Percentiles rank a stretch among this genome's conserved stretches.
Conservation (phyloP, 2,113 vertebrate species). For the Zapornia atra region DNA sequence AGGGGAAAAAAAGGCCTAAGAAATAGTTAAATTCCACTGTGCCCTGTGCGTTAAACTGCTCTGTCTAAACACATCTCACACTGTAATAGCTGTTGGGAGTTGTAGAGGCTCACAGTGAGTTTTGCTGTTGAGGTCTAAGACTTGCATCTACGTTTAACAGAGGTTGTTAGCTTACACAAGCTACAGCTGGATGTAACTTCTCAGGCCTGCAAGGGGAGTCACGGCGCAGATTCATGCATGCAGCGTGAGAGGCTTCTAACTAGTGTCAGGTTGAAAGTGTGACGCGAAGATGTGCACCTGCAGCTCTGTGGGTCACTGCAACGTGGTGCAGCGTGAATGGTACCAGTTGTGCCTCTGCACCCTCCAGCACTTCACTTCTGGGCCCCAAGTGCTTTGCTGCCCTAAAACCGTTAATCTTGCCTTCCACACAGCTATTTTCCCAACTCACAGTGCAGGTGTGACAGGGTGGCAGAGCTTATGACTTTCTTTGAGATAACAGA, state of each 20-base stretch:
- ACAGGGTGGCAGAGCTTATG: background rate
- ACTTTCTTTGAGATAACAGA: background rate
- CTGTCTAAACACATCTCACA: background rate
- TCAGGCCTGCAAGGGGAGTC: background rate
- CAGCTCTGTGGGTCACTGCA: background rate
- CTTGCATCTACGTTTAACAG: background rate
- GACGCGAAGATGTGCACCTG: background rate
- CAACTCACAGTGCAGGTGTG: background rate
- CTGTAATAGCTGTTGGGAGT: background rate
- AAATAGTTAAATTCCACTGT: background rate
- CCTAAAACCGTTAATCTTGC: background rate
- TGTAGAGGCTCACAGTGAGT: background rate
- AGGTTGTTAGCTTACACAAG: background rate
- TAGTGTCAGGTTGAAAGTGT: background rate
- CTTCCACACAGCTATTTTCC: background rate
- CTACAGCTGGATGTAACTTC: background rate
- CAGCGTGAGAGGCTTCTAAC: background rate
- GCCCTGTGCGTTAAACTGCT: background rate
- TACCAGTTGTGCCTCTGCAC: background rate
- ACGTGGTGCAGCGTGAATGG: fast-evolving
- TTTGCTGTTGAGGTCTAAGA: background rate
- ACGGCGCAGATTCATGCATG: background rate
- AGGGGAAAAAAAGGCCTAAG: background rate
- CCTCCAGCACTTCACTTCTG: background rate
- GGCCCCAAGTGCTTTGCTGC: background rate